Percentiles rank a stretch among this genome's conserved stretches.
phyloP scores from a whole-genome alignment of 2,113 vertebrate species.

The Cardinalis cardinalis region DNA sequence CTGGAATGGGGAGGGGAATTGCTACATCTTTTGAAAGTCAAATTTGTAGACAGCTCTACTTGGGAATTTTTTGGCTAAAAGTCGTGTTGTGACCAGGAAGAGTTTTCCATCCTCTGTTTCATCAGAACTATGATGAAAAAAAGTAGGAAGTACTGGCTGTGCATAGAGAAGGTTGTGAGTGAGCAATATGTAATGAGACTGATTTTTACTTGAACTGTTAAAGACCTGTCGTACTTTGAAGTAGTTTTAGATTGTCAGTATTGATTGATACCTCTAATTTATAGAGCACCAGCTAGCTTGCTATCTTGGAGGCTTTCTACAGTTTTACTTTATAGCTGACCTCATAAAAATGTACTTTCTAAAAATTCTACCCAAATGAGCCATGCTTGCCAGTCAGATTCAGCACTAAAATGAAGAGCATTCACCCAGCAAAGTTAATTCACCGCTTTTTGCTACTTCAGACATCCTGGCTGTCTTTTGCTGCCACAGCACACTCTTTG shows the following conservation, averaged over 20 bases:
- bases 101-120: background rate
- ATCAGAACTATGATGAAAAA: background rate
- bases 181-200: background rate
- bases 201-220: background rate
- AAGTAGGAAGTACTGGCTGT: background rate
- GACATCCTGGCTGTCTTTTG: background rate
- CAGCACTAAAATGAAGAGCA: background rate
- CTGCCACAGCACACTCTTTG: background rate
- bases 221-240: background rate
- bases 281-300: background rate
- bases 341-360: slow-evolving; percentile 5
- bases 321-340: slow-evolving; percentile 4
- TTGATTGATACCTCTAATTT: slow-evolving; percentile 16
- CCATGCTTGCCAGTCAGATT: background rate
- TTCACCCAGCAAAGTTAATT: slow-evolving; percentile 41
- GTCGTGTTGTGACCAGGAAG: background rate
- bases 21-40: background rate
- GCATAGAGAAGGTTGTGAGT: background rate
- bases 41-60: background rate
- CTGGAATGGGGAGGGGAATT: background rate
- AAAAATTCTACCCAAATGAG: slow-evolving; percentile 8
- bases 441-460: slow-evolving; percentile 17
- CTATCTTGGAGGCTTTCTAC: background rate
- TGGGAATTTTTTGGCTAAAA: background rate
- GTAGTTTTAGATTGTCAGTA: background rate